Evolutionary conservation across 2,888 invertebrate species (phyloP).

Genomic region (Seira ritae): DNA sequence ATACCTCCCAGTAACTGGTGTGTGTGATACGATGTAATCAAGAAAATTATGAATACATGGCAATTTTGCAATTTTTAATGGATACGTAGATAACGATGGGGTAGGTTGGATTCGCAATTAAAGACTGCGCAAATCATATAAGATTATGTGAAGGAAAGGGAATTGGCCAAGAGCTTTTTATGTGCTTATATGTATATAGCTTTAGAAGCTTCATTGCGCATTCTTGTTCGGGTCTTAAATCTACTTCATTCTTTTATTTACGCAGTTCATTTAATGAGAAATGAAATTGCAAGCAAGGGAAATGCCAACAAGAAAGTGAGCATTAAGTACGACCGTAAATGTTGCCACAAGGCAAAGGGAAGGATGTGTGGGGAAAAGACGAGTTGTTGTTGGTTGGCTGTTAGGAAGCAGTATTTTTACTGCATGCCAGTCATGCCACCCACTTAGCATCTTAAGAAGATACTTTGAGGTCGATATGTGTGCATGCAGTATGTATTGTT

Average conservation of each 20-base stretch:
- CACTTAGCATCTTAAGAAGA: constrained; percentile 44
- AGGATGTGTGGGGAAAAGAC: background rate
- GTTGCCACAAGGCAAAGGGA: background rate
- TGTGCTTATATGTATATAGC: background rate
- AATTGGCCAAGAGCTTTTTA: background rate
- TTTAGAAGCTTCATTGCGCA: background rate
- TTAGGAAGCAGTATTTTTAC: constrained; percentile 2
- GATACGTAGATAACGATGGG: background rate
- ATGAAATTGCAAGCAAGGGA: constrained; percentile 11
- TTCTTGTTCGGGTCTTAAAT: background rate
- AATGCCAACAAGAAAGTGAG: background rate
- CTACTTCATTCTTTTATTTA: background rate
- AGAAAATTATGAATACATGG: constrained; percentile 5
- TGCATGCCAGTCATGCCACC: background rate
- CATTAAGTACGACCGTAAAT: background rate
- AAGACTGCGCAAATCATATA: background rate
- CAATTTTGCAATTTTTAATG: constrained; percentile 12
- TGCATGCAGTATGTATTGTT: constrained; percentile 5
- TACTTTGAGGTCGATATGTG: background rate
- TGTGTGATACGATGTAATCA: background rate
- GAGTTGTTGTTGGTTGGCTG: too few relatives aligned
- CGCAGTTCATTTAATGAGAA: background rate
- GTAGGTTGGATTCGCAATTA: constrained; percentile 10
- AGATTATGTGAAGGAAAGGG: background rate
- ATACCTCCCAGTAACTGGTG: background rate